phyloP scores from a whole-genome alignment of 2,113 vertebrate species.

The Lipophrys pholis region DNA sequence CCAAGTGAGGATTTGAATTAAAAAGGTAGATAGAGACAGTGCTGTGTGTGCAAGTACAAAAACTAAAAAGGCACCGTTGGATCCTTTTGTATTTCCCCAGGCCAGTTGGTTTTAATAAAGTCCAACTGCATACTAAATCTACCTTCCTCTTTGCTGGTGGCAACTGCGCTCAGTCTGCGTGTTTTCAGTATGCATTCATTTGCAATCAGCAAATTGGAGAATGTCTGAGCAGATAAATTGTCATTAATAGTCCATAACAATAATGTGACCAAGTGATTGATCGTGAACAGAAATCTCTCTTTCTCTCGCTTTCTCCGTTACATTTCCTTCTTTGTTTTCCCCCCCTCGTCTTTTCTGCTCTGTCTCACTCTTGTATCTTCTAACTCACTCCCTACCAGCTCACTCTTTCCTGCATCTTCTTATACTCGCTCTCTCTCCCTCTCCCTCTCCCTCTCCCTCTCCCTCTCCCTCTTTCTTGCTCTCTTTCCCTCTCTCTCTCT shows the following conservation, averaged over 20 bases:
- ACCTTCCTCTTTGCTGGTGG: conserved; percentile 56
- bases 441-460: conserved; percentile 12
- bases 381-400: conserved; percentile 23
- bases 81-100: conserved; percentile 61
- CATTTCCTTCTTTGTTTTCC: conserved; percentile 13
- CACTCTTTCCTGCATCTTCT: too few relatives aligned
- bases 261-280: conserved; percentile 40
- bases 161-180: conserved; percentile 18
- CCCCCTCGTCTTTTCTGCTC: neutral
- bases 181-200: conserved; percentile 50
- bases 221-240: conserved; percentile 32
- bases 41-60: conserved; percentile 30
- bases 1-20: conserved; percentile 33
- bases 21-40: conserved; percentile 36
- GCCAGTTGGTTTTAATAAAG: conserved; percentile 73
- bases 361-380: conserved; percentile 31
- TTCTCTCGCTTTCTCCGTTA: neutral
- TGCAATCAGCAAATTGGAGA: conserved; percentile 42
- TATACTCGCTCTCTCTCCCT: neutral
- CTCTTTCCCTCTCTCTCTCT: conserved; percentile 1
- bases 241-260: conserved; percentile 54
- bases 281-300: conserved; percentile 41
- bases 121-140: conserved; percentile 59
- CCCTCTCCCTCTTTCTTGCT: conserved; percentile 38
- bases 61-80: conserved; percentile 42